Conservation (phyloP, 2,797 vertebrate species). For the Silurus lanzhouensis region DNA sequence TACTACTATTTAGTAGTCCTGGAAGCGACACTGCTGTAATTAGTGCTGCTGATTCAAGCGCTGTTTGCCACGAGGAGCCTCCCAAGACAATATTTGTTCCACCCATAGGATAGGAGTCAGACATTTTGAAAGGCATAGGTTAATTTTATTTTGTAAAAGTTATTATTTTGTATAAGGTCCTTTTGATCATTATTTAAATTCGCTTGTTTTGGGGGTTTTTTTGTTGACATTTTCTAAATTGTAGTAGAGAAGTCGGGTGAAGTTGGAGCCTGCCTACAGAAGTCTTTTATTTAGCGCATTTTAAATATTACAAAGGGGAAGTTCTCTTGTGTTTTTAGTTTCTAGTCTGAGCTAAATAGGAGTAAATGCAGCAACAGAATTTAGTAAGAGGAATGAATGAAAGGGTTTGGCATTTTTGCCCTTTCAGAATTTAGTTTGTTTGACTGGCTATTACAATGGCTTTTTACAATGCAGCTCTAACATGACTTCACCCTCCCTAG, state of each 20-base stretch:
- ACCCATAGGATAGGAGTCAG: not conserved
- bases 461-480: not conserved
- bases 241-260: not conserved
- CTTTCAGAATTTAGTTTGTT: not conserved
- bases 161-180: not conserved
- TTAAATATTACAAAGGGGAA: not conserved
- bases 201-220: not conserved
- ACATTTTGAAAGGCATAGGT: not conserved
- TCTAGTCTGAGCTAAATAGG: not conserved
- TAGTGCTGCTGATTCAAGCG: constrained; percentile 20
- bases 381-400: not conserved
- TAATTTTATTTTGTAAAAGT: not conserved
- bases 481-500: not conserved
- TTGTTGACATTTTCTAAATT: not conserved
- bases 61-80: constrained; percentile 61
- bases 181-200: not conserved
- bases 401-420: not conserved
- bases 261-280: not conserved
- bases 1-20: not conserved
- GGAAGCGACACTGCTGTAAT: constrained; percentile 50
- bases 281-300: not conserved
- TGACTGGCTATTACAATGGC: not conserved
- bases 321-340: constrained; percentile 9
- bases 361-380: not conserved
- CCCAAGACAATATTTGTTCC: not conserved